A percentile compares a stretch with the other conserved stretches of the same genome.
phyloP scores from a whole-genome alignment of 1,140 invertebrate genomes.

The Lepidurus arcticus region DNA sequence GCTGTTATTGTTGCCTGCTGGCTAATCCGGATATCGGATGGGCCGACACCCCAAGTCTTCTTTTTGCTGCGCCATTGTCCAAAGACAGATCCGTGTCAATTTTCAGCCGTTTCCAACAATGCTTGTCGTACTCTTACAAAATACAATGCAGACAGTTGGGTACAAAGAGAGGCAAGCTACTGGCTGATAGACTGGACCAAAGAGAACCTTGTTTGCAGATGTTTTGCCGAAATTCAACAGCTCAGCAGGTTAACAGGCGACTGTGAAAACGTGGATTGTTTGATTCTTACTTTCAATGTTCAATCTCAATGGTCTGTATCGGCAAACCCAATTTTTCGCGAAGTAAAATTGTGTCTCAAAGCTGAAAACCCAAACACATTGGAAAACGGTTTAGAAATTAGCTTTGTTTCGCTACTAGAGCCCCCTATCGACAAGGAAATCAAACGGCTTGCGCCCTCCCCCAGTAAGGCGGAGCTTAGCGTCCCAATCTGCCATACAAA shows the following conservation, averaged over 20 bases:
- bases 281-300: neutral
- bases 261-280: neutral
- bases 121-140: conserved; percentile 3
- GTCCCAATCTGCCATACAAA: neutral
- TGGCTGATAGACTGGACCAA: neutral
- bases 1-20: conserved; percentile 6
- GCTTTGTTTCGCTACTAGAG: neutral
- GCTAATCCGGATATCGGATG: conserved; percentile 21
- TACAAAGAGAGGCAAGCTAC: neutral
- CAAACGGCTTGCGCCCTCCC: neutral
- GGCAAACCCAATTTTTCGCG: neutral
- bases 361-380: neutral
- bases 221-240: neutral
- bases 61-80: neutral
- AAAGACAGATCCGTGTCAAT: conserved; percentile 15
- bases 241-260: neutral
- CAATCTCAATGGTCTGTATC: neutral
- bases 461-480: neutral
- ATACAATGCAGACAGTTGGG: conserved; percentile 1
- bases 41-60: conserved; percentile 12
- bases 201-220: conserved; percentile 3
- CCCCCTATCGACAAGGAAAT: neutral
- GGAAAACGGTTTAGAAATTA: neutral
- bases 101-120: conserved; percentile 13
- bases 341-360: neutral